Base-by-base conservation (phyloP, 2,888 invertebrate genomes). In the Dendrolimus houi region DNA sequence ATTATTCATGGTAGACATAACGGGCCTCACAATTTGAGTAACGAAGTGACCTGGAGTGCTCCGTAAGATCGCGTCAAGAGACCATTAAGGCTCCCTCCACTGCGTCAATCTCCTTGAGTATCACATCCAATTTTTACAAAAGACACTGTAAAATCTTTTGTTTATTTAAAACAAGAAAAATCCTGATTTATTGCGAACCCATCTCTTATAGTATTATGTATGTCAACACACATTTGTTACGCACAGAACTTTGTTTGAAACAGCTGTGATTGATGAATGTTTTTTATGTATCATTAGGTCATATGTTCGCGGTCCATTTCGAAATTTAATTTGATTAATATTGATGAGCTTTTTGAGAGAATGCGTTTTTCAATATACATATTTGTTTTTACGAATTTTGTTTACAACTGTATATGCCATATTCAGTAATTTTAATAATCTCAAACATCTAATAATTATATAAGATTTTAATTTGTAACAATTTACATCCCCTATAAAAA, bases 41-140 rank as follows among this genome's bases (percentile, higher is more conserved):
- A 89, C 89, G 87, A 89, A 89, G 89, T 86, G 87, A 86, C 87
- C 85, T 87, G 83, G 68, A 89, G 89, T 69, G 81, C 77, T 68
- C 75, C 69, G 78, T 74, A 79, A 87, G 86, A 81, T 77, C 71
- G 64, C 74, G 79, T 84, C 80, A 68, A 89, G 88, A 88, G 89
- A 84, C 89, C 89, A 89, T 89, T 89, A 89, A 82, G 75, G 85
- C 79, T 71, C 77, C 81, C 85, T 85, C 74, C 76, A 74, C 77
- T 77, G 80, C 83, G 82, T 84, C 83, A 82, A 85, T 87, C 87
- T 83, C 75, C 83, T 87, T 81, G 78, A 87, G 84, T 73, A 82
- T 81, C 79, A 81, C 82, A 79, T 83, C 85, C 82, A 81, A 79
- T 77, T 79, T 78, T 78, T 74, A 74, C 71, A 73, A 73, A 68